phyloP scores from a whole-genome alignment of 2,113 vertebrate genomes.

The Oriolus oriolus region DNA sequence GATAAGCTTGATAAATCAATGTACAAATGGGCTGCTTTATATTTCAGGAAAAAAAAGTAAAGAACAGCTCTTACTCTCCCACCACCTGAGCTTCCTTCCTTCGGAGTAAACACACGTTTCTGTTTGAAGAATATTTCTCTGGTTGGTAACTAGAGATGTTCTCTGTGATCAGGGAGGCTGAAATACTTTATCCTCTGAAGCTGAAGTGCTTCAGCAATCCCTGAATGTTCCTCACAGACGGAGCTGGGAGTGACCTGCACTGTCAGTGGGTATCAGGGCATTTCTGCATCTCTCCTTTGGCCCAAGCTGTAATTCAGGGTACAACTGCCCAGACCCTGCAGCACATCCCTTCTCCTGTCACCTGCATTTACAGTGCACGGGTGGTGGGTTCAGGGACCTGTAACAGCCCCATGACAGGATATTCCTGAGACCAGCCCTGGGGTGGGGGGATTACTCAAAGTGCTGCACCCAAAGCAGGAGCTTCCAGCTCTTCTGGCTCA shows the following conservation, averaged over 20 bases:
- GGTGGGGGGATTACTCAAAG: too few species aligned
- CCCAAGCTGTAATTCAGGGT: background rate
- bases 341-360: background rate
- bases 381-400: background rate
- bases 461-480: background rate
- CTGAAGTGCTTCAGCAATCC: background rate
- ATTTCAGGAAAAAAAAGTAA: background rate
- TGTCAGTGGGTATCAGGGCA: background rate
- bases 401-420: rapidly evolving
- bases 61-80: background rate
- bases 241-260: background rate
- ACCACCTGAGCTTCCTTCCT: background rate
- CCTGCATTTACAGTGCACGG: rapidly evolving
- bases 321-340: background rate
- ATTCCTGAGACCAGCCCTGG: background rate
- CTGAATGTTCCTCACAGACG: background rate
- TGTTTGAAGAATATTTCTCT: background rate
- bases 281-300: background rate
- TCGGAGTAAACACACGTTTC: background rate
- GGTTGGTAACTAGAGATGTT: background rate
- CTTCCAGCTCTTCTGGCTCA: background rate
- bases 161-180: background rate
- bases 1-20: conserved; percentile 10
- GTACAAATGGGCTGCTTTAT: background rate
- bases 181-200: background rate